A percentile compares a stretch with the other conserved stretches of the same genome.
Evolutionary conservation across 2,113 vertebrate genomes (phyloP).

Genomic region (Oncorhynchus nerka): DNA sequence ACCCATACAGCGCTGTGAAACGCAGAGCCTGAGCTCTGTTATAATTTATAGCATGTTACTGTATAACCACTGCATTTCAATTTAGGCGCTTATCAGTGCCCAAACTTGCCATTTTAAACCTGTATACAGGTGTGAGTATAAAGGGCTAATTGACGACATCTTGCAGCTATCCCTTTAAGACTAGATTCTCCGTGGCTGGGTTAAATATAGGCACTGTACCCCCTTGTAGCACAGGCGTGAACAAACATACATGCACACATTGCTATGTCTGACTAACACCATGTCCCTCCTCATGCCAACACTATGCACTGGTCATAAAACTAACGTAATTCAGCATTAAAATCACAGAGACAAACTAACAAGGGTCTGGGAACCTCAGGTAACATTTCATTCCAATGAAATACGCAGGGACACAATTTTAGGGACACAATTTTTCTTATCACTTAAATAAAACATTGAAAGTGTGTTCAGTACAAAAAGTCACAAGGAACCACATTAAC

Average conservation of each 20-base stretch:
- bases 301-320: constrained; percentile 49
- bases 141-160: neutral
- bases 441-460: constrained; percentile 61
- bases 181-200: constrained; percentile 49
- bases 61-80: too few species aligned
- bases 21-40: too few species aligned
- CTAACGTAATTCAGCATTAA: constrained; percentile 42
- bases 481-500: constrained; percentile 15
- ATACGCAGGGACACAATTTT: constrained; percentile 8
- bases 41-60: too few species aligned
- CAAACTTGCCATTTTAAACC: too few species aligned
- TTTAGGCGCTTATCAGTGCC: too few species aligned
- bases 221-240: neutral
- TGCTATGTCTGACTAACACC: neutral
- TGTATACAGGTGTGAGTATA: neutral
- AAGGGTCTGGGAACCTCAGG: neutral
- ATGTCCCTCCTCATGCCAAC: constrained; percentile 38
- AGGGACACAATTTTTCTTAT: constrained; percentile 41
- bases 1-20: too few species aligned
- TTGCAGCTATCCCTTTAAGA: constrained; percentile 55
- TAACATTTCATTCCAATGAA: neutral
- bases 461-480: constrained; percentile 51
- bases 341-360: constrained; percentile 19
- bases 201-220: constrained; percentile 74
- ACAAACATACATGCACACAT: neutral